Evolutionary conservation across 2,797 vertebrate genomes (phyloP), one percentile per base, ranked within the genome.

Genomic region (Amblyopsis hoosieri): DNA sequence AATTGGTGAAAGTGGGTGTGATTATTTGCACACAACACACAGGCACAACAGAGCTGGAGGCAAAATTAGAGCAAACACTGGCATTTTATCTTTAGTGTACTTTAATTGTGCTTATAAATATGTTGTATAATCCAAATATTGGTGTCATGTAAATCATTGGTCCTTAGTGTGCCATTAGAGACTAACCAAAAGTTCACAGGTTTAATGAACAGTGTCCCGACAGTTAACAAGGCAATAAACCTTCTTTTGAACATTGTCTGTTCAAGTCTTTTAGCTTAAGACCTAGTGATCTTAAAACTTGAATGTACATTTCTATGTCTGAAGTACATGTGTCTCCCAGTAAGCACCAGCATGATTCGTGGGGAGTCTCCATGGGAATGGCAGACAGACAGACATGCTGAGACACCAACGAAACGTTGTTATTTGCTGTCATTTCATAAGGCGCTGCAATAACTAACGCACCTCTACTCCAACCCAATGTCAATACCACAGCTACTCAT

Each of bases 401-500:
- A 82, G 78, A 78, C 74, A 69, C 64, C 66, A 60, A 75, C 46
- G 3, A 67, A 75, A 83, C 75, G 50, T 54, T 52, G 62, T 65
- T 66, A 69, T 86, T 78, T 64, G 64, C 78, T 82, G 82, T 86
- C 79, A 81, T 85, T 80, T 90, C 66, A 72, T 88, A 84, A 84
- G 82, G 77, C 73, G 68, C 71, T 66, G 77, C 78, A 68, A 81
- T 86, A 81, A 86, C 82, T 85, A 87, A 87, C 74, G 68, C 80
- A 73, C 78, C 83, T 86, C 80, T 82, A 72, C 82, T 85, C 82
- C 74, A 72, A 84, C 85, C 91, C 87, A 91, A 85, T 62, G 82
- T 88, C 88, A 90, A 90, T 80, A 90, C 79, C 72, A 54, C 83
- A 70, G 70, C 67, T 70, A 76, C 80, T 87, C 80, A 54, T 65